Evolutionary conservation across 2,113 vertebrate genomes (phyloP).

Genomic region (Gorsachius goisagi): DNA sequence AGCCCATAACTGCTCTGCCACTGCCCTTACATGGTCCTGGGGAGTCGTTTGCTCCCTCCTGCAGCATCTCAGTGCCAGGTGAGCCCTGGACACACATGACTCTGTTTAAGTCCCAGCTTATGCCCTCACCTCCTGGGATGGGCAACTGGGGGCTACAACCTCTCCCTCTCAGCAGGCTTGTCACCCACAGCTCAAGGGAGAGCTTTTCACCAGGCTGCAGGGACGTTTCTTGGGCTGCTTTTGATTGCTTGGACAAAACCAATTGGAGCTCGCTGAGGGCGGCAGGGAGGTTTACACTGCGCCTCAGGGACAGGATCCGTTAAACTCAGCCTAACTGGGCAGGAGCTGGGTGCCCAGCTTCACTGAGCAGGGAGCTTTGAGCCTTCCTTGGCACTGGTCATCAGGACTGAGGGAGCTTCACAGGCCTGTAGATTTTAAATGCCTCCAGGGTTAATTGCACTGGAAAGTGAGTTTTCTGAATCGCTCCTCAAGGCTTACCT

Average conservation of each 20-base stretch:
- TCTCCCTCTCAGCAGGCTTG: not conserved
- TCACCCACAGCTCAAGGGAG: rapidly evolving
- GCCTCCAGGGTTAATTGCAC: not conserved
- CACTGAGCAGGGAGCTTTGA: not conserved
- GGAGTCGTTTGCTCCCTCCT: not conserved
- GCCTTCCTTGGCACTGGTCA: not conserved
- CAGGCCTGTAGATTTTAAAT: not conserved
- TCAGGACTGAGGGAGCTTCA: not conserved
- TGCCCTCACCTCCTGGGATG: no score
- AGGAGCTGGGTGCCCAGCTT: not conserved
- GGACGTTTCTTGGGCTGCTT: not conserved
- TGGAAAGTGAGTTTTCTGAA: not conserved
- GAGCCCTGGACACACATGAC: not conserved
- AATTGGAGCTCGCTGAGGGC: not conserved
- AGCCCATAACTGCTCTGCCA: not conserved
- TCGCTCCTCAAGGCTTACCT: not conserved
- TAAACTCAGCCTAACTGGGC: not conserved
- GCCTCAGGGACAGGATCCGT: rapidly evolving
- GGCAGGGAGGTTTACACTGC: not conserved
- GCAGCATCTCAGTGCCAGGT: not conserved
- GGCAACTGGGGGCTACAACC: not conserved
- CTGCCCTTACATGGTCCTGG: not conserved
- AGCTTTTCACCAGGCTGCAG: not conserved
- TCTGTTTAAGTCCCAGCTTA: not conserved
- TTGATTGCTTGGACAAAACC: not conserved